Evolutionary conservation across 2,113 vertebrate genomes (phyloP), one percentile per base, ranked within the genome.

Genomic region (Ardeotis arabs): DNA sequence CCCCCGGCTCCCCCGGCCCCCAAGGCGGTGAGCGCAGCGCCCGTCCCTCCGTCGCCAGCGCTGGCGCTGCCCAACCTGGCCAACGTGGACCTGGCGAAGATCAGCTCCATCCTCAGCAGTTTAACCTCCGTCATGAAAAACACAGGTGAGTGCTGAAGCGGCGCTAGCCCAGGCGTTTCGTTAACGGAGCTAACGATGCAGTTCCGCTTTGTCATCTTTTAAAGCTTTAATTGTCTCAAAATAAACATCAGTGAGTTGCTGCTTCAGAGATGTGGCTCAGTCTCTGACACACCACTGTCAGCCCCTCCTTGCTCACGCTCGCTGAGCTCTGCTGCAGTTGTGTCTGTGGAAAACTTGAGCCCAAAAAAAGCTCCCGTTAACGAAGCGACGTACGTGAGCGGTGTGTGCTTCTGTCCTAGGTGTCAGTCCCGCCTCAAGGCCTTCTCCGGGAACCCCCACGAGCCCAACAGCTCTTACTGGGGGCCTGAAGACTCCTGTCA

Each of bases 71-170:
- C 99, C 68, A 99, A 99, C 96, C 97, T 99, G 94, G 99, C 99
- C 84, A 99, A 99, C 25, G 99, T 99, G 95, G 99, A 99, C 97
- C 97, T 99, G 94, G 99, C 99, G 37, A 99, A 99, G 97, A 99
- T 99, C 97, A 99, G 99, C 97, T 99, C 99, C 89, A 99, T 99
- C 69, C 98, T 99, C 22, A 99, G 98, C 97, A 99, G 99, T 27
- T 96, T 99, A 73, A 99, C 99, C 0, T 99, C 99, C 1, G 99
- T 99, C 45, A 99, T 99, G 99, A 99, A 99, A 96, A 99, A 98
- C 58, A 99, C 99, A 94, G 99, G 99, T 99, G 94, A 97, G 99
- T 84, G 56, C 74, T 64, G 63, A 70, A 35, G 59, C 2, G 1
- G 10, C 3, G 0, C 19, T 1, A 29, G 58, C n/a, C 20, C 60